phyloP scores from a whole-genome alignment of 2,888 invertebrate species.

The Acanthosepion pharaonis region DNA sequence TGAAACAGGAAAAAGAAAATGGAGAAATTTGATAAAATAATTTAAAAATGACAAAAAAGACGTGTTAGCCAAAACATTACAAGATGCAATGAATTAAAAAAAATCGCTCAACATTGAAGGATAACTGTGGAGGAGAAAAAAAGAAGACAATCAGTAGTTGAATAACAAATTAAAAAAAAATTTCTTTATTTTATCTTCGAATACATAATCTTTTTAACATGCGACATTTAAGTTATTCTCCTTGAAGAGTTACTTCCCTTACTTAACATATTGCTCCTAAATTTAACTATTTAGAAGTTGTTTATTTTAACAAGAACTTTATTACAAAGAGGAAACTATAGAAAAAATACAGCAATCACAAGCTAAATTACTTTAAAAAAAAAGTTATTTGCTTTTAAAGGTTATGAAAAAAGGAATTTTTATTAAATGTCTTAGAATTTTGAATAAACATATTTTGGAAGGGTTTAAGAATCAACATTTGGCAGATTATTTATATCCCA shows the following conservation, averaged over 20 bases:
- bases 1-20: neutral
- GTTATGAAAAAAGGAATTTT: neutral
- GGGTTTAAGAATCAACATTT: neutral
- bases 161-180: neutral
- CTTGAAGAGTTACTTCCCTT: slow-evolving; percentile 33
- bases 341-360: neutral
- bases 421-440: neutral
- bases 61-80: neutral
- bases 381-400: neutral
- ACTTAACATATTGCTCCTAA: neutral
- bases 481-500: neutral
- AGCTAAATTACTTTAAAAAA: neutral
- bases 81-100: neutral
- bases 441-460: neutral
- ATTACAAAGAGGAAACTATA: neutral
- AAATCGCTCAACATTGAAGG: neutral
- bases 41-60: neutral
- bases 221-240: neutral
- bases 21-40: neutral
- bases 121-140: neutral
- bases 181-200: neutral
- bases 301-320: neutral
- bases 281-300: too few relatives aligned
- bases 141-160: neutral
- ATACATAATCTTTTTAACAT: neutral